Percentiles rank a stretch among this genome's conserved stretches.
These are phyloP conservation scores for Platynereis dumerilii DNA, from an alignment of 2,888 invertebrate species.

Conservation along the genomic window DNA sequence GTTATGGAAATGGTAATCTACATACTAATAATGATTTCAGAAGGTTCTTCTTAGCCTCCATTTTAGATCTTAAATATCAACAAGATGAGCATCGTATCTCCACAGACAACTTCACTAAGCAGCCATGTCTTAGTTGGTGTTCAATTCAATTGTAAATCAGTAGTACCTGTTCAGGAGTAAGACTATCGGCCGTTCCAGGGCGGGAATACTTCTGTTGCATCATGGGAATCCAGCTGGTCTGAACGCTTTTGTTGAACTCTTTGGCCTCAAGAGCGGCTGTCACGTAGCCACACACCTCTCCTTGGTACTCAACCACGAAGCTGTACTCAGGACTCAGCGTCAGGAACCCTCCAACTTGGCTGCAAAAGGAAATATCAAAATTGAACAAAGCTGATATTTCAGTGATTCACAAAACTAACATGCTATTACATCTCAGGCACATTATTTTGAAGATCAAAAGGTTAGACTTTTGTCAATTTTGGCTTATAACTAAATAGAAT, in stretches of 20 bases:
- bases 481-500: neutral
- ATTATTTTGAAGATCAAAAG: neutral
- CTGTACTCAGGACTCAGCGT: constrained; percentile 83
- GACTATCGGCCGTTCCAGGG: constrained; percentile 31
- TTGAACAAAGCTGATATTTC: neutral
- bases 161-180: constrained; percentile 12
- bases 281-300: constrained; percentile 80
- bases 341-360: constrained; percentile 80
- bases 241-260: constrained; percentile 76
- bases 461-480: too few species aligned
- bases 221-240: constrained; percentile 80
- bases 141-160: too few species aligned
- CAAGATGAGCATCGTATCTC: too few species aligned
- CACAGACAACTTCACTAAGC: too few species aligned
- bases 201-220: constrained; percentile 83
- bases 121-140: too few species aligned
- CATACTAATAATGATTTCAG: too few species aligned
- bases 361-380: constrained; percentile 57
- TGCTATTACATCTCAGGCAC: neutral
- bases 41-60: too few species aligned
- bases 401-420: neutral
- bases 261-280: constrained; percentile 82
- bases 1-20: too few species aligned
- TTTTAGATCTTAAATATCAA: too few species aligned
- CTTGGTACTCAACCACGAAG: constrained; percentile 84